Evolutionary conservation across 2,888 invertebrate species (phyloP), one percentile per base, ranked within the genome.

Genomic region (Sabellastarte sp.): DNA sequence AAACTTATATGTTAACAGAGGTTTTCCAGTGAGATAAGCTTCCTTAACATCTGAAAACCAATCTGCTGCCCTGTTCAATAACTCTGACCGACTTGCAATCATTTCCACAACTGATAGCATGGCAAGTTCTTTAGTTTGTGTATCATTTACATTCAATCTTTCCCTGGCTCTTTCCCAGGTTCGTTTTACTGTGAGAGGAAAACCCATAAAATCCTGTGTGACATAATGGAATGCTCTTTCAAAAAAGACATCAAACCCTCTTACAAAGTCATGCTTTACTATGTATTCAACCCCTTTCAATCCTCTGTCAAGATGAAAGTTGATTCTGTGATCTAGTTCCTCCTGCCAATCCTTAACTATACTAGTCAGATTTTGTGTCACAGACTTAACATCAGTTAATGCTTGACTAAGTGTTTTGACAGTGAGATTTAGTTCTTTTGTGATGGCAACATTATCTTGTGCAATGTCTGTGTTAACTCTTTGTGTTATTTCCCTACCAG

Each of bases 201-300:
- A 10, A 20, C 20, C 41, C 10, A 41, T 15, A 41, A 56, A 65
- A 15, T 59, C 57, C 15, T 32, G n/a, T 1, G 61, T 52, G 1
- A 68, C 63, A 50, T 63, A 61, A 29, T 50, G 4, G n/a, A 66
- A 51, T 3, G 52, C 50, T n/a, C 64, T 26, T 51, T 66, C 64
- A 29, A 56, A 52, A 20, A 59, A 31, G 1, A 64, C 33, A n/a
- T 57, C 29, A 58, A 59, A 66, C 1, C 63, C 65, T 4, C 68
- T 33, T 15, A 61, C 52, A 55, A 58, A 63, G 33, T 66, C 63
- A 51, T 66, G 66, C 51, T 64, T 50, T 15, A 63, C 33, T 28
- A 50, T 60, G 41, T 56, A 63, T 24, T 58, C 32, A 1, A 68
- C 63, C 2, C 59, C 55, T n/a, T 63, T 31, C n/a, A 67, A 20